Evolutionary conservation across 2,888 invertebrate genomes (phyloP), one percentile per base, ranked within the genome.

Genomic region (Bellardia pandia): DNA sequence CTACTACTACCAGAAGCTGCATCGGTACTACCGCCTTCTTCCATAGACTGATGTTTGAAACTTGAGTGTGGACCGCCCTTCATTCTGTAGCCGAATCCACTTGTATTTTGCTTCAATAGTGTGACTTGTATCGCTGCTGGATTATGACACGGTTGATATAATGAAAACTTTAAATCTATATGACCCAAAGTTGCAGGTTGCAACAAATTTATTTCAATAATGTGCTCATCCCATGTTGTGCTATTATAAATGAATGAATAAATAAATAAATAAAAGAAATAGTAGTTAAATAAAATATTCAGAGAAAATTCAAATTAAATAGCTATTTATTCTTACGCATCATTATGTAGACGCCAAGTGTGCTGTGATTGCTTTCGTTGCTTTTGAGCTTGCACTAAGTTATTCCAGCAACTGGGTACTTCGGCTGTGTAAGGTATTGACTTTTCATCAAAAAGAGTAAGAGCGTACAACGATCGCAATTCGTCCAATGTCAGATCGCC

Each of bases 371-470:
- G 97, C 53, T 97, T 96, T 23, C 98, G 94, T 90, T 98, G 98
- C 83, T 98, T 96, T 92, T 98, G 98, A 6, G 98, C 98, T 88
- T 98, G 98, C 90, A 98, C 97, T 90, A 98, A 95, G 93, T 98
- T 98, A 89, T 96, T 97, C 98, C 98, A 98, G 93, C 98, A 98
- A 4, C 98, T 96, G 0, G 98, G 98, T 3, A 98, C 98, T 16
- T 98, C 98, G 0, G 98, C 98, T 76, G 97, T 96, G 92, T 97
- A 98, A 0, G 95, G 90, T 0, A 93, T 93, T 8, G 93, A 87
- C 88, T 91, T 93, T 64, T 95, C 95, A 88, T 97, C 97, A 91
- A 97, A 97, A 88, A 96, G 95, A 2, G 97, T 97, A 80, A 98
- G 93, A 58, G 96, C 95, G 90, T 97, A 96, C 74, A 98, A 94